Conservation (phyloP, 2,113 vertebrate genomes). For the Acanthochromis polyacanthus region DNA sequence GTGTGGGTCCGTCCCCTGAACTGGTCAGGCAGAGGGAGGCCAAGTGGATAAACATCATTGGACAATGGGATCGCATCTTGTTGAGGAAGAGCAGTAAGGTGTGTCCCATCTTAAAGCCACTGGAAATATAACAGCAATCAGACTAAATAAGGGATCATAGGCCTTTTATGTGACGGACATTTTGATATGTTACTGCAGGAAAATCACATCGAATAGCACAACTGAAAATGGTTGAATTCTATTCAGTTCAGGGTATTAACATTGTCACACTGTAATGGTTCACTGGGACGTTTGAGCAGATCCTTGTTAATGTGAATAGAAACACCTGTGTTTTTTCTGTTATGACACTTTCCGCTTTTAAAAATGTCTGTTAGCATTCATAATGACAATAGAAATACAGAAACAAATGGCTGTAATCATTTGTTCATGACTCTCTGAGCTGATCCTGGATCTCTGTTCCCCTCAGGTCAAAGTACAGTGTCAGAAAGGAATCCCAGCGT, state of each 20-base stretch:
- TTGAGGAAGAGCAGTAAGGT: constrained; percentile 88
- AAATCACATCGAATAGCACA: no score
- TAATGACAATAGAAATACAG: no score
- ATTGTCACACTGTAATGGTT: not conserved
- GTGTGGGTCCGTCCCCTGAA: constrained; percentile 83
- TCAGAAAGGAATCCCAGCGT: constrained; percentile 91
- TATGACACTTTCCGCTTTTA: not conserved
- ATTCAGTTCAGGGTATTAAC: not conserved
- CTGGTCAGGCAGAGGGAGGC: constrained; percentile 89
- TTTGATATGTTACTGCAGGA: no score
- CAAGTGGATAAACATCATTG: constrained; percentile 91
- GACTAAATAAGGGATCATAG: not conserved
- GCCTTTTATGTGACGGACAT: no score
- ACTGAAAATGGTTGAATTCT: not conserved
- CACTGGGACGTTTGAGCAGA: not conserved
- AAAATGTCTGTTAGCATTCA: not conserved
- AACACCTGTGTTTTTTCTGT: not conserved
- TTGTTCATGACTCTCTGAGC: not conserved
- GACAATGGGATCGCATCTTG: constrained; percentile 88
- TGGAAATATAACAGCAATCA: not conserved
- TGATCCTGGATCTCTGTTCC: constrained; percentile 24
- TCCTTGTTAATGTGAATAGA: not conserved
- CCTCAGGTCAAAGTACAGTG: constrained; percentile 88
- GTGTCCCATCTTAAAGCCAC: constrained; percentile 17
- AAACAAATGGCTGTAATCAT: not conserved